Percentiles rank a stretch among this genome's conserved stretches.
Evolutionary conservation across 2,888 invertebrate genomes (phyloP).

Genomic region (Cryptophagus acutangulus): DNA sequence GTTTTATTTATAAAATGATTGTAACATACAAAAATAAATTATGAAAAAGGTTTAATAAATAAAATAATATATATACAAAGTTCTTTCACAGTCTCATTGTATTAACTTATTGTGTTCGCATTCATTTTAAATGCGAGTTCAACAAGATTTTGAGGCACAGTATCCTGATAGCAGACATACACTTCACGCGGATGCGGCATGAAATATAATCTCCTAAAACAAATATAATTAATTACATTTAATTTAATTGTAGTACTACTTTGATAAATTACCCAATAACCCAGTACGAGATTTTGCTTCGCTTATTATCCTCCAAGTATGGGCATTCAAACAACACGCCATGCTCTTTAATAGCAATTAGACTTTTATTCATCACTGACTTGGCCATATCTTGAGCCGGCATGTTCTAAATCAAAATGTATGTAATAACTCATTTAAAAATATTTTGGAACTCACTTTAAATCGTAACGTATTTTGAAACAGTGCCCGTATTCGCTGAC

Average conservation of each 20-base stretch:
- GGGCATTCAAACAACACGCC: constrained; percentile 70
- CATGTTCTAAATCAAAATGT: constrained; percentile 41
- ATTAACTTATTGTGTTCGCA: constrained; percentile 17
- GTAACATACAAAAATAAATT: too few species aligned
- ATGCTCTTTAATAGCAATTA: constrained; percentile 78
- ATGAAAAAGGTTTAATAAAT: too few species aligned
- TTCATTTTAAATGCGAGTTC: constrained; percentile 78
- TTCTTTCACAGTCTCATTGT: too few species aligned
- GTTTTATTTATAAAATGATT: too few species aligned
- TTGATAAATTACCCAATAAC: constrained; percentile 63
- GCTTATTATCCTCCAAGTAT: constrained; percentile 45
- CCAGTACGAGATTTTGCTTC: constrained; percentile 63
- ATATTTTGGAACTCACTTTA: constrained; percentile 41
- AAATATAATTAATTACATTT: constrained; percentile 12
- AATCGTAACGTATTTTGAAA: constrained; percentile 64
- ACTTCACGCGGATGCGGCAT: constrained; percentile 73
- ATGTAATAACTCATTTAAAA: background rate
- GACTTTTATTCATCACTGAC: constrained; percentile 61
- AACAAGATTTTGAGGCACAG: constrained; percentile 79
- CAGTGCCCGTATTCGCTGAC: constrained; percentile 66
- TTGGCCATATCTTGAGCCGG: constrained; percentile 47
- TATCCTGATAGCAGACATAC: constrained; percentile 83
- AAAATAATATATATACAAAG: too few species aligned
- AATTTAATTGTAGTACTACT: background rate
- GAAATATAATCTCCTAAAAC: constrained; percentile 60